Evolutionary conservation across 1,140 invertebrate genomes (phyloP).

Genomic region (Drosophila mauritiana): DNA sequence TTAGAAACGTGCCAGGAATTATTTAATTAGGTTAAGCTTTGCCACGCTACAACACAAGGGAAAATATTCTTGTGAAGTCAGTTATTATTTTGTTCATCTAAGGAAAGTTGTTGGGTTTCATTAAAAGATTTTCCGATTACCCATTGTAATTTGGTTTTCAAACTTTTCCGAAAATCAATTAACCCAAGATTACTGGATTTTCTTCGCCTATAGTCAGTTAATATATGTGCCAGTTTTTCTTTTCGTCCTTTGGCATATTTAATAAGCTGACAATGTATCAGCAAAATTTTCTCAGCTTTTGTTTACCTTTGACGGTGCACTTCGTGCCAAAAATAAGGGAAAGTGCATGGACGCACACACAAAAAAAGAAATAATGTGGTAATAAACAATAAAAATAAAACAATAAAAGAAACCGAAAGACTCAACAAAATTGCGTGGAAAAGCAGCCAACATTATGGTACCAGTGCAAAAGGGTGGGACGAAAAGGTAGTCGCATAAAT

Average conservation of each 20-base stretch:
- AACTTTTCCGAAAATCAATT: constrained; percentile 36
- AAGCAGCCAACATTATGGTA: constrained; percentile 37
- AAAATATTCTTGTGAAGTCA: background rate
- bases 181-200: constrained; percentile 1
- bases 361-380: constrained; percentile 56
- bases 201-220: background rate
- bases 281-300: constrained; percentile 12
- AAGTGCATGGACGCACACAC: constrained; percentile 32
- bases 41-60: background rate
- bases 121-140: constrained; percentile 11
- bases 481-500: constrained; percentile 44
- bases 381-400: constrained; percentile 58
- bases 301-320: constrained; percentile 42
- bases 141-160: constrained; percentile 19
- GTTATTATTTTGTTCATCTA: constrained; percentile 6
- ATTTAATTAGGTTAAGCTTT: constrained; percentile 12
- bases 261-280: constrained; percentile 24
- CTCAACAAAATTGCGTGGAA: constrained; percentile 45
- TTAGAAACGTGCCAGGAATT: constrained; percentile 28
- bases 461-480: background rate
- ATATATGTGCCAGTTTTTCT: background rate
- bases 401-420: constrained; percentile 23
- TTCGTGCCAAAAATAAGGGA: constrained; percentile 27
- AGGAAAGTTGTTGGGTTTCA: constrained; percentile 4
- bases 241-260: constrained; percentile 2